Conservation (phyloP, 1,140 invertebrate species). For the Magallana ariakensis region DNA sequence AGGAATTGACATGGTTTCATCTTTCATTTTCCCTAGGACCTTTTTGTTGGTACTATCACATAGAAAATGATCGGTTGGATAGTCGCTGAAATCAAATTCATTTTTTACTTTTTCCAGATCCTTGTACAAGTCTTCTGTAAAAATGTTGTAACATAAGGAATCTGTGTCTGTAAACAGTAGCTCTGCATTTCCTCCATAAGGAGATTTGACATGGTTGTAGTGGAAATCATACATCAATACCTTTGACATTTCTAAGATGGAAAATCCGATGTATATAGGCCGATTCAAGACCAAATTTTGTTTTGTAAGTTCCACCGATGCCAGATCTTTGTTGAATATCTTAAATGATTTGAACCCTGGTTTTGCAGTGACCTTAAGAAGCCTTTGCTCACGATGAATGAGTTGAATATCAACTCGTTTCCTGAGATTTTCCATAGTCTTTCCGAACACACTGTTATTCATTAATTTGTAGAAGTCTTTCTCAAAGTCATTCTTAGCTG, state of each 20-base stretch:
- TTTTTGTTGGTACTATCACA: conserved; percentile 44
- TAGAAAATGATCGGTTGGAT: conserved; percentile 40
- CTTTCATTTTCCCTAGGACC: conserved; percentile 44
- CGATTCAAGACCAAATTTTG: conserved; percentile 58
- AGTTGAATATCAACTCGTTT: conserved; percentile 61
- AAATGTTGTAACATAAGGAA: conserved; percentile 77
- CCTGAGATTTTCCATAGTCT: conserved; percentile 79
- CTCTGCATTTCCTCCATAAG: conserved; percentile 69
- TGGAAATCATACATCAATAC: conserved; percentile 57
- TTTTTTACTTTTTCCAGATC: conserved; percentile 48
- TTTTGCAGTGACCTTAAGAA: conserved; percentile 68
- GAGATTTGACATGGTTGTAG: conserved; percentile 69
- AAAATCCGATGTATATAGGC: conserved; percentile 47
- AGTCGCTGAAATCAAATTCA: conserved; percentile 60
- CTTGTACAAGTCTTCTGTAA: conserved; percentile 72
- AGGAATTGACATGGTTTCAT: not conserved
- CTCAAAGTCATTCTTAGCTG: conserved; percentile 77
- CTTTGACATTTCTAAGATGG: conserved; percentile 45
- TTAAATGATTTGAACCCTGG: conserved; percentile 74
- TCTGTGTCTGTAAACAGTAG: conserved; percentile 80
- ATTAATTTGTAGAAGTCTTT: conserved; percentile 79
- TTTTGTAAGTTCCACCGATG: conserved; percentile 58
- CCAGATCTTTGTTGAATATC: conserved; percentile 72
- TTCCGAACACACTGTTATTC: conserved; percentile 80
- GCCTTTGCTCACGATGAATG: conserved; percentile 11